Evolutionary conservation across 2,888 invertebrate species (phyloP), one percentile per base, ranked within the genome.

Genomic region (Scelioninae gen. 2): DNA sequence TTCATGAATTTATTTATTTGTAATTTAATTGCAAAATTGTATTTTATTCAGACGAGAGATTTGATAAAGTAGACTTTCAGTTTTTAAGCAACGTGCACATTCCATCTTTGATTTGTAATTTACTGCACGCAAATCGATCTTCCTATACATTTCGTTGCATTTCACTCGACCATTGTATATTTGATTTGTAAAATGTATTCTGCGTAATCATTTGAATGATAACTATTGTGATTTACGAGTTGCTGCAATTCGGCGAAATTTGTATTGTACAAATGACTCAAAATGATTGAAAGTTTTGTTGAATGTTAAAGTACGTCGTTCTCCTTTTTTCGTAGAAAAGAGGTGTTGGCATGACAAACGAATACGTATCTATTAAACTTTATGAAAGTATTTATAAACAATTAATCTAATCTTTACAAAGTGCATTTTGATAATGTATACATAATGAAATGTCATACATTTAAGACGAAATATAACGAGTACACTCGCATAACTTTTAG

Each of bases 111-210:
- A 70, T 63, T 63, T 70, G 63, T 63, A 64, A 13, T 50, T 63
- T 48, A 33, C 13, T 25, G 25, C 25, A 25, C 25, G 6, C 25
- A 25, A 25, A 25, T 25, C 25, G 55, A 61, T 67, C 67, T 73
- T 73, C 67, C 67, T 67, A 61, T 67, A 25, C 25, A 4, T 61
- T 61, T 52, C 61, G 61, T 55, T 73, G 72, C 72, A 73, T 73
- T 73, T 72, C 53, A 65, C 58, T 50, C 64, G 33, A 6, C n/a
- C n/a, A 50, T 58, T 65, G 58, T 52, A 71, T 33, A 67, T 41
- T 57, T 57, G 13, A 33, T 46, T 65, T 50, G 22, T 67, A 41
- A 39, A 48, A 33, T 25, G 25, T 25, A 43, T 60, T 60, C 52
- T 41, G n/a, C 43, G 18, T 43, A 43, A 43, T 43, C 37, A 52